phyloP scores from a whole-genome alignment of 2,113 vertebrate genomes.

The Ageneiosus marmoratus region DNA sequence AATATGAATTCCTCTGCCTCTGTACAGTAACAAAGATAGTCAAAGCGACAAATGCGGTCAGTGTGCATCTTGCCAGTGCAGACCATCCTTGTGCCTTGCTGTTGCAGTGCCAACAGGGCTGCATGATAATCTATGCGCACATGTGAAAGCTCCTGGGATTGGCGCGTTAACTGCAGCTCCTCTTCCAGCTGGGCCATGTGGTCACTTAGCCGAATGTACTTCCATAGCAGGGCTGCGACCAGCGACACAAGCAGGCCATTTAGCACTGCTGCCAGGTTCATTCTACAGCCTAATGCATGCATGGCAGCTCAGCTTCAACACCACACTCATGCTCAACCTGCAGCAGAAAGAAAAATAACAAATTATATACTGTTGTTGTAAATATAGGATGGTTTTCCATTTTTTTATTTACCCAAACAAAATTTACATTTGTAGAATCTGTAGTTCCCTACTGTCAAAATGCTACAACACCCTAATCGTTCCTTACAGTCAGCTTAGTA shows the following conservation, averaged over 20 bases:
- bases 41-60: slow-evolving; percentile 92
- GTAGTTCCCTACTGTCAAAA: neutral
- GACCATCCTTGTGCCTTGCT: slow-evolving; percentile 93
- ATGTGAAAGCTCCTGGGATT: slow-evolving; percentile 78
- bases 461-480: too few relatives aligned
- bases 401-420: neutral
- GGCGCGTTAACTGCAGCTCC: slow-evolving; percentile 79
- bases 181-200: slow-evolving; percentile 85
- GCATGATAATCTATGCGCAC: slow-evolving; percentile 85
- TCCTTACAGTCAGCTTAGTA: neutral
- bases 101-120: slow-evolving; percentile 83
- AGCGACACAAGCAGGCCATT: slow-evolving; percentile 91
- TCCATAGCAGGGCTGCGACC: slow-evolving; percentile 92
- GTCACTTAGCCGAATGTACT: slow-evolving; percentile 84
- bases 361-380: slow-evolving; percentile 1
- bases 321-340: slow-evolving; percentile 59
- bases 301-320: slow-evolving; percentile 61
- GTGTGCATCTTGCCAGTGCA: slow-evolving; percentile 96
- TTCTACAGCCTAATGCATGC: slow-evolving; percentile 78
- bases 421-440: neutral
- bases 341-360: slow-evolving; percentile 20
- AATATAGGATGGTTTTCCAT: neutral
- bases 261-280: slow-evolving; percentile 87
- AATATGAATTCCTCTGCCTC: slow-evolving; percentile 96
- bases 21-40: slow-evolving; percentile 91